Evolutionary conservation across 2,113 vertebrate genomes (phyloP), one percentile per base, ranked within the genome.

Genomic region (Andinoacara biseriatus): DNA sequence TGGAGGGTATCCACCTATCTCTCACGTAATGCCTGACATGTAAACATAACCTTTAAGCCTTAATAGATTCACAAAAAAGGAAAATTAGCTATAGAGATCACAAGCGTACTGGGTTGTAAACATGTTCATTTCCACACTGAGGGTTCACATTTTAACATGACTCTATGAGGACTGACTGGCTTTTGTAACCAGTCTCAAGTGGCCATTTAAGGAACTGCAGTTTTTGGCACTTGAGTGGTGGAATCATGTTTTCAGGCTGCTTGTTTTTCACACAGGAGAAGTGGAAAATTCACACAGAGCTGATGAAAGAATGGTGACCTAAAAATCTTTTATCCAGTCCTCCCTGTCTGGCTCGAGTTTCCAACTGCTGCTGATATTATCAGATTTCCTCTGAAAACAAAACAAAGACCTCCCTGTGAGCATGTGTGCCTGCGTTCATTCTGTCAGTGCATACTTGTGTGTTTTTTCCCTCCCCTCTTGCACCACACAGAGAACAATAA

Each of bases 401-500:
- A 33, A 76, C 40, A 46, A 38, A 60, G 67, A 78, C 31, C 31
- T 58, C 65, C 33, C 22, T 72, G 54, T 49, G 78, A 54, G 24
- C 8, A 17, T 69, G n/a, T 35, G 63, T 46, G 52, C 43, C n/a
- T 74, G 78, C 56, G 49, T 49, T 72, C 0, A 2, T 38, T 46
- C 38, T 77, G 69, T 78, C 75, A 49, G 29, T 40, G 78, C 22
- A 10, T 54, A 31, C 20, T 20, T 67, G 59, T 63, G 72, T 72
- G 63, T 62, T 49, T 81, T 80, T 58, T 62, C 46, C 49, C 29
- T 82, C 74, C 20, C 8, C 17, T 43, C 62, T 63, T 80, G 74
- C 88, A 35, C 56, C 67, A 26, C 74, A 83, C 5, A 24, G 49
- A 57, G 67, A 86, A 78, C 9, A 80, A 77, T 43, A 24, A 72